Evolutionary conservation across 1,140 invertebrate species (phyloP).

Genomic region (Caenorhabditis latens): DNA sequence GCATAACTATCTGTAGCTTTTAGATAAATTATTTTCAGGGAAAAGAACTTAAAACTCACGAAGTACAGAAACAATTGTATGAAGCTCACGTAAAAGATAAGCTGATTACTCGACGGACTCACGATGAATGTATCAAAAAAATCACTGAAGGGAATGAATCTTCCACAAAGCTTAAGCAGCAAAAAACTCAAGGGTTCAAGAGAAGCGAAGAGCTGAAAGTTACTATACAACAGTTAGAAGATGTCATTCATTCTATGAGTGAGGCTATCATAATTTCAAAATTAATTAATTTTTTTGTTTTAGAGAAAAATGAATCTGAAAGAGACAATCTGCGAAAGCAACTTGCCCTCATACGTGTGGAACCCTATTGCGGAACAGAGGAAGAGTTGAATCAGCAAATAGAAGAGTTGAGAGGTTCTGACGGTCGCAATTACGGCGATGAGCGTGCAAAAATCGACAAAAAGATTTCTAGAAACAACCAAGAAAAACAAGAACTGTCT

Average conservation of each 20-base stretch:
- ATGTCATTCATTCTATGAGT: neutral
- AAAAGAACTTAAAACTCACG: conserved; percentile 11
- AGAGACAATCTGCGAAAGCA: conserved; percentile 1
- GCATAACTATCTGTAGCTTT: neutral
- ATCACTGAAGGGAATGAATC: neutral
- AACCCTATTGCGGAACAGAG: conserved; percentile 26
- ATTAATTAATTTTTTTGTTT: neutral
- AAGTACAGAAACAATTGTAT: neutral
- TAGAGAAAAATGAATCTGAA: neutral
- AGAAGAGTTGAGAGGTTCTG: neutral
- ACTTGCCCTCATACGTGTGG: neutral
- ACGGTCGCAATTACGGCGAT: neutral
- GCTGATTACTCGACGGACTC: neutral
- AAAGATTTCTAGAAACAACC: neutral
- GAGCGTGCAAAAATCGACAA: conserved; percentile 3
- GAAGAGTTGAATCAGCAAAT: neutral
- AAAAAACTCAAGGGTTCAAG: neutral
- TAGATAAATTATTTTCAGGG: neutral
- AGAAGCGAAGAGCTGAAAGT: conserved; percentile 14
- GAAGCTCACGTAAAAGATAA: conserved; percentile 2
- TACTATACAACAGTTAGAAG: neutral
- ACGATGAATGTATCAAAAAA: neutral
- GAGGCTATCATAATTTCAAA: neutral
- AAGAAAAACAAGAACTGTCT: conserved; percentile 1
- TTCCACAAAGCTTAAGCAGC: neutral